phyloP scores from a whole-genome alignment of 2,888 invertebrate species.

The Bhutanitis thaidina region DNA sequence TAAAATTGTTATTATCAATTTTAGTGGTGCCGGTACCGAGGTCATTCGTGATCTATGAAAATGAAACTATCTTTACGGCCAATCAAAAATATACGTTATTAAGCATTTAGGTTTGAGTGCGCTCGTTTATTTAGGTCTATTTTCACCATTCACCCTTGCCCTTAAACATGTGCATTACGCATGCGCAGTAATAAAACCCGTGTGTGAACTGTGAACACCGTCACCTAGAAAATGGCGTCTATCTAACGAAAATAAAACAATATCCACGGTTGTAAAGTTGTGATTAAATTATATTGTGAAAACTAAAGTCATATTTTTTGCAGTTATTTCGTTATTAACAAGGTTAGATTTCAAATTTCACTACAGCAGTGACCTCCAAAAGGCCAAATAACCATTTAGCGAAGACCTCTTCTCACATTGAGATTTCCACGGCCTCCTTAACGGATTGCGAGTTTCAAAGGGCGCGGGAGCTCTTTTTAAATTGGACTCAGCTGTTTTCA shows the following conservation, averaged over 20 bases:
- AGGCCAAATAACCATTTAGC: constrained; percentile 20
- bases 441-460: constrained; percentile 3
- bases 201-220: constrained; percentile 17
- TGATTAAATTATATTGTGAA: constrained; percentile 6
- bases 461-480: constrained; percentile 33
- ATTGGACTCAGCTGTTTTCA: constrained; percentile 64
- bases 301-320: constrained; percentile 4
- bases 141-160: constrained; percentile 53
- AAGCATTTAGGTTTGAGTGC: background rate
- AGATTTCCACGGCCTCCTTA: background rate
- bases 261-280: background rate
- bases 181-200: constrained; percentile 43
- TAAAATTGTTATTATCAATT: too few species aligned
- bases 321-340: background rate
- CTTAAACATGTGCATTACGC: constrained; percentile 45
- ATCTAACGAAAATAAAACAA: constrained; percentile 31
- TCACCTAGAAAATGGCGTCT: constrained; percentile 50
- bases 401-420: constrained; percentile 6
- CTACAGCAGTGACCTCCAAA: constrained; percentile 22
- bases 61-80: too few species aligned
- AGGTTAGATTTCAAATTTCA: constrained; percentile 8
- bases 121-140: constrained; percentile 23
- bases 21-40: too few species aligned
- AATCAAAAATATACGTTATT: too few species aligned
- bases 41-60: too few species aligned